A percentile compares a stretch with the other conserved stretches of the same genome.
phyloP scores from a whole-genome alignment of 2,888 invertebrate species.

The Mesorhabditis spiculigera region DNA sequence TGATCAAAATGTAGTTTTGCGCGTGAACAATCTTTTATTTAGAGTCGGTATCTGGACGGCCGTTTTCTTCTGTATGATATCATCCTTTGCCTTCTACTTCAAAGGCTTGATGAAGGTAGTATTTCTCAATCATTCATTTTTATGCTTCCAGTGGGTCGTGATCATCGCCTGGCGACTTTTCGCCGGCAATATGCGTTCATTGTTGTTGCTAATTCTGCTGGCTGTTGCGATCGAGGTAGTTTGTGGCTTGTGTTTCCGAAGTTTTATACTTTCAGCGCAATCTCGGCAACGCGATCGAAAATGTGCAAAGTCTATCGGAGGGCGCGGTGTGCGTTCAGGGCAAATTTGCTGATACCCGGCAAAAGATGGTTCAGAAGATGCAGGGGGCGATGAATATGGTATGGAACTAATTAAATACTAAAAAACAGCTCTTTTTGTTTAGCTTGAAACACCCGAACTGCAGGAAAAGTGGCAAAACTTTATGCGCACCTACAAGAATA shows the following conservation, averaged over 20 bases:
- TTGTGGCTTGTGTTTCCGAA: neutral
- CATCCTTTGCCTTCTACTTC: neutral
- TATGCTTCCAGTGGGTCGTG: neutral
- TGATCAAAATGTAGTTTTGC: neutral
- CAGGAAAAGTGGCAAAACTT: constrained; percentile 1
- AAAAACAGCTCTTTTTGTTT: neutral
- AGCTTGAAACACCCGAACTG: neutral
- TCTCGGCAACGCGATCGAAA: constrained; percentile 1
- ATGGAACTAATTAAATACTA: neutral
- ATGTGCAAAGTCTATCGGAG: neutral
- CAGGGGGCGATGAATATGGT: neutral
- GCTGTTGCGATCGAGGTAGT: neutral
- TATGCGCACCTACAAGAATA: neutral
- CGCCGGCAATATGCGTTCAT: neutral
- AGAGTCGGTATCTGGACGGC: neutral
- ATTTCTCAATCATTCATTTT: neutral
- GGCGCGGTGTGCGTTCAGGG: neutral
- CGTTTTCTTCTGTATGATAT: neutral
- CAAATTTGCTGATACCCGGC: neutral
- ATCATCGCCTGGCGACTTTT: constrained; percentile 1
- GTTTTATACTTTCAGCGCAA: constrained; percentile 1
- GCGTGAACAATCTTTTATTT: constrained; percentile 1
- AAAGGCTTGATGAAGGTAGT: neutral
- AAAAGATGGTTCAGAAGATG: neutral
- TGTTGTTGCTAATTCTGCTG: neutral